Base-by-base conservation (phyloP, 2,113 vertebrate genomes). In the Merops nubicus region DNA sequence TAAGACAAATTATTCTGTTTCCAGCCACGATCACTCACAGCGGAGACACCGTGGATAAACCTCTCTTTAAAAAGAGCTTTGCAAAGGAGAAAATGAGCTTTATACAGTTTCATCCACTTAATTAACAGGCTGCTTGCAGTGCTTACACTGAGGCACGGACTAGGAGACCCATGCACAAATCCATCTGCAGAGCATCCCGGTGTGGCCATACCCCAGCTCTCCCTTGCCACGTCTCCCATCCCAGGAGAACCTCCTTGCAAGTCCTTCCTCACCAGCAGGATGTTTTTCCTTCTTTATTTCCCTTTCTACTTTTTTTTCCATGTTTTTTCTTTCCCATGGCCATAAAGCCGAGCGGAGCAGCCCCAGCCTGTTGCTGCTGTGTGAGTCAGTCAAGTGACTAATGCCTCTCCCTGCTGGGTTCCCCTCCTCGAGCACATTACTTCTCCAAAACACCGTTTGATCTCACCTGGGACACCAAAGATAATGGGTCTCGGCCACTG, bases 351-450 rank as follows among this genome's bases (percentile, higher is more conserved):
- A 70, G 68, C 5, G 0, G 15, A 70, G 81, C 93, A 85, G 70
- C 6, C 74, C 64, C 87, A 83, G 91, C 83, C 84, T 89, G 86
- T 79, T 85, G 85, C 78, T 48, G 70, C 34, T 90, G 10, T 70
- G 4, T 94, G 89, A 96, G 78, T 96, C 93, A 97, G 75, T 70
- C 70, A 64, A 86, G 51, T 91, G 90, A 94, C 88, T 96, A 90
- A 95, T 34, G 47, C 85, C 72, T 56, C 28, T 47, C 22, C 50
- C 75, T 40, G 36, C 69, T 26, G 85, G 83, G 18, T 50, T 75
- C 91, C 90, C 63, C 85, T 83, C 50, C 68, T 42, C 1, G 3
- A 94, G 62, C 90, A 34, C 69, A 17, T 23, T 36, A 17, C 85
- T 91, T 45, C 67, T 88, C 70, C 89, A 62, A 62, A 81, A 31